Conservation (phyloP, 2,888 invertebrate genomes). For the Agonopterix subpropinquella region DNA sequence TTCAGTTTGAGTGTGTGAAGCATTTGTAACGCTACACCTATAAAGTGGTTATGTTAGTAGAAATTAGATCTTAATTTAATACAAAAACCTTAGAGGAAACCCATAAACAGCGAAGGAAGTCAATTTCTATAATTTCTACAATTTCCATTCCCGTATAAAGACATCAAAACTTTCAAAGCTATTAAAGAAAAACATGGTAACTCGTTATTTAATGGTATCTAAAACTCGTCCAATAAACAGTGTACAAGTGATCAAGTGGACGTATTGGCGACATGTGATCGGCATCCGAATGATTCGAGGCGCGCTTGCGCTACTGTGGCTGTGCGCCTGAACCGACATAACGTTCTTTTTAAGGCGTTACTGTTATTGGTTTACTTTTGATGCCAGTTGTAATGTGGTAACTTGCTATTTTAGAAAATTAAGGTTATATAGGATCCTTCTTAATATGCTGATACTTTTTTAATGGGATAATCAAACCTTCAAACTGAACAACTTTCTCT, state of each 20-base stretch:
- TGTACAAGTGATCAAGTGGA: conserved; percentile 6
- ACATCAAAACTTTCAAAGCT: conserved; percentile 6
- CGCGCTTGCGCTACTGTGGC: background rate
- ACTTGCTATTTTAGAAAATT: too few relatives aligned
- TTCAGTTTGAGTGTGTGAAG: too few relatives aligned
- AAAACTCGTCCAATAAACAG: conserved; percentile 8
- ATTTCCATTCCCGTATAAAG: conserved; percentile 5
- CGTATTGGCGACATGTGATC: conserved; percentile 6
- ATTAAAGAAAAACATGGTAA: background rate
- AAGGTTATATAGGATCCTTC: too few relatives aligned
- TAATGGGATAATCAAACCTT: too few relatives aligned
- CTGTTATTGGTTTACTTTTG: background rate
- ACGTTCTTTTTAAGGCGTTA: conserved; percentile 1
- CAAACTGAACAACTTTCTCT: too few relatives aligned
- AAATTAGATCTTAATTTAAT: too few relatives aligned
- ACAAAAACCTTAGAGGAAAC: too few relatives aligned
- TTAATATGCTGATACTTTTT: too few relatives aligned
- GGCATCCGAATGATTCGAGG: conserved; percentile 2
- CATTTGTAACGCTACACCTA: too few relatives aligned
- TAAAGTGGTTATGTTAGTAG: too few relatives aligned
- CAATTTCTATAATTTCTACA: background rate
- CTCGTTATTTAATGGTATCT: background rate
- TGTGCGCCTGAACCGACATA: background rate
- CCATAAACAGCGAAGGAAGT: background rate
- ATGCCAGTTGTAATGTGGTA: too few relatives aligned